These are phyloP conservation scores for Erynnis tages DNA, from an alignment of 2,888 invertebrate genomes.

Conservation along the genomic window DNA sequence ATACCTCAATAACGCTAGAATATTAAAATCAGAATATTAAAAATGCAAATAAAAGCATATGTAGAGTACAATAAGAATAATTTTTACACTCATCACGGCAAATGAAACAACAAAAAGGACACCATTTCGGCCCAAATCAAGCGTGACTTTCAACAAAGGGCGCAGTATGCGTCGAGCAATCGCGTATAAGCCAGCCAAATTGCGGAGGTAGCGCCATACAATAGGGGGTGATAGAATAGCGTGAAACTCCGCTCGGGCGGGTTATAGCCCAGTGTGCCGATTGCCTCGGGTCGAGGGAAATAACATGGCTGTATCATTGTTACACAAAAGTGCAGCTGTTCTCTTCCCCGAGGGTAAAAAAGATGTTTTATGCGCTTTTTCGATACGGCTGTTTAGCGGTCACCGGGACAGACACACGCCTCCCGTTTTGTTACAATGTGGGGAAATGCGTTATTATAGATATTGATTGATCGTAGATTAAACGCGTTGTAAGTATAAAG, in stretches of 20 bases:
- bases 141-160: conserved; percentile 77
- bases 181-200: conserved; percentile 53
- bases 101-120: conserved; percentile 77
- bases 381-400: conserved; percentile 71
- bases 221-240: conserved; percentile 21
- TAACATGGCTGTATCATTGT: conserved; percentile 79
- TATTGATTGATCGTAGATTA: neutral
- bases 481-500: neutral
- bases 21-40: conserved; percentile 24
- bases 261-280: conserved; percentile 58
- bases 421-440: conserved; percentile 41
- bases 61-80: conserved; percentile 51
- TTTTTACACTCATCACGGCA: conserved; percentile 71
- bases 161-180: conserved; percentile 61
- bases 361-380: conserved; percentile 71
- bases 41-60: conserved; percentile 24
- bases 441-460: conserved; percentile 4
- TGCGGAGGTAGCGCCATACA: conserved; percentile 31
- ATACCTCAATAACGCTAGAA: conserved; percentile 12
- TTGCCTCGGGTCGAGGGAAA: conserved; percentile 70
- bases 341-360: conserved; percentile 75
- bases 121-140: conserved; percentile 75
- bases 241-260: conserved; percentile 38
- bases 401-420: conserved; percentile 61
- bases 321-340: conserved; percentile 78